Base-by-base conservation (phyloP, 2,888 invertebrate genomes). In the Pterostichus madidus region DNA sequence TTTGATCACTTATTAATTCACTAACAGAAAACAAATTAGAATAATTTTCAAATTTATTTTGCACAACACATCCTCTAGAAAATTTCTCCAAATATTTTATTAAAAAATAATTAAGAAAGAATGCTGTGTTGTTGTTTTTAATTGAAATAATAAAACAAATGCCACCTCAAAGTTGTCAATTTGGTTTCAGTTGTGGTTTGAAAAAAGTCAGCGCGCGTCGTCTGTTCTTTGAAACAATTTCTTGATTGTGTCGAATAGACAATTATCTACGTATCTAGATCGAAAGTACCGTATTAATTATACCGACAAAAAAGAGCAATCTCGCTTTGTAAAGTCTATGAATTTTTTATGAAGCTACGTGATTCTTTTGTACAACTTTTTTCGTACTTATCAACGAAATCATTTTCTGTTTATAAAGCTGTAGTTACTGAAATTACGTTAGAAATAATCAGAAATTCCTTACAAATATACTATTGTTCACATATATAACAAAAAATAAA, bases 211-310 rank as follows among this genome's bases (percentile, higher is more conserved):
- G 3, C 39, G 5, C 2, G 7, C 46, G 46, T 17, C 24, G 24
- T 31, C 15, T 78, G 13, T 78, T 78, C 77, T 78, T 13, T 78
- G 39, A 78, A 77, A 56, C 35, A 77, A 78, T 78, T 78, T 78
- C 59, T 35, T 46, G 46, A 13, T 77, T 77, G 77, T 39, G 56
- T 17, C 44, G 44, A 77, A 32, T n/a, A 59, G 44, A 75, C 79
- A 79, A 79, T 79, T 79, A 59, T 79, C 46, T 64, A 79, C 61
- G 79, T 64, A 79, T 79, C 79, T 79, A 68, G 79, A 79, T 79
- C 49, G 79, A 61, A 79, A 79, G 79, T 64, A 79, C 79, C 79
- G 79, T 79, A 79, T 46, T 79, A 79, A 79, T 79, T 79, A 79
- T 49, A 68, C 68, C 13, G 35, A 31, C 61, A 31, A 79, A 79